These are phyloP conservation scores for Phalacrocorax aristotelis DNA, from an alignment of 2,113 vertebrate genomes.

Conservation along the genomic window DNA sequence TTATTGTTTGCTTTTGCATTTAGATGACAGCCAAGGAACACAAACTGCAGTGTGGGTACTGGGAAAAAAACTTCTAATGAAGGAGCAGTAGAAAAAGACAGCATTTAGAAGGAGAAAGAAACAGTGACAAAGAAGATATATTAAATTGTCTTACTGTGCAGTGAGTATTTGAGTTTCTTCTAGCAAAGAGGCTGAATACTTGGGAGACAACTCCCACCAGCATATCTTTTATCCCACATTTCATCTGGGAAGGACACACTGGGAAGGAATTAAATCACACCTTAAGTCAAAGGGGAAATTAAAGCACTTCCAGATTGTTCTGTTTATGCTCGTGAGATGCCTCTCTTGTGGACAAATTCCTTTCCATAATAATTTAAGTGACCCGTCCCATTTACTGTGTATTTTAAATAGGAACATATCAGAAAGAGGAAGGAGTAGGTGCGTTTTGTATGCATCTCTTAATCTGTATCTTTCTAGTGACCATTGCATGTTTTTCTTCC, in stretches of 20 bases:
- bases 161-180: background rate
- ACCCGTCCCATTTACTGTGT: background rate
- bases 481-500: background rate
- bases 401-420: background rate
- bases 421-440: background rate
- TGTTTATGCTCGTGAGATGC: conserved; percentile 26
- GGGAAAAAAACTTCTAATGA: background rate
- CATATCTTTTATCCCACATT: background rate
- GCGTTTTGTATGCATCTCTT: background rate
- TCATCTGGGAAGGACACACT: background rate
- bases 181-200: background rate
- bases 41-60: background rate
- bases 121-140: background rate
- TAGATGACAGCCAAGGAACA: background rate
- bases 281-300: background rate
- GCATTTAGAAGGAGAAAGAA: background rate
- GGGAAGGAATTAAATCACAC: conserved; percentile 19
- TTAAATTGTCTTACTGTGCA: background rate
- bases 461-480: background rate
- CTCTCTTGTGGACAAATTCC: background rate
- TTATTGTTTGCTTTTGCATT: background rate
- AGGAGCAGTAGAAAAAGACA: background rate
- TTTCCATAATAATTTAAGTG: background rate
- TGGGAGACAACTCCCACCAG: background rate
- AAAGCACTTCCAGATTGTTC: conserved; percentile 37